Evolutionary conservation across 23 tunicate genomes (phyloP), one percentile per base, ranked within the genome.

Genomic region (Ciona savignyi): DNA sequence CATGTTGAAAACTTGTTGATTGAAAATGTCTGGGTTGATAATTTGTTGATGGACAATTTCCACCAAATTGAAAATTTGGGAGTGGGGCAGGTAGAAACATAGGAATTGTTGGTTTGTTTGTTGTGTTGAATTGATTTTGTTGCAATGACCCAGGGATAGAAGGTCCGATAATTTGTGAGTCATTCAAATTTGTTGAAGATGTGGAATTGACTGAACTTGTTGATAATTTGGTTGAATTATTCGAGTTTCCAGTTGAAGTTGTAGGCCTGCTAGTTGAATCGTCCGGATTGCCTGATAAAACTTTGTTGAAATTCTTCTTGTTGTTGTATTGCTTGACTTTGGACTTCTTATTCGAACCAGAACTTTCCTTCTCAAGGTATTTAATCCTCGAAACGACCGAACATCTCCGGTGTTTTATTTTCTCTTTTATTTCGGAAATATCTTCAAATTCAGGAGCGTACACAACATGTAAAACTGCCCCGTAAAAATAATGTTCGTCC

Each of bases 381-480:
- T 82, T 82, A 0, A 74, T 64, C 51, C 87, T 67, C 0, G 73
- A 25, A 28, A 70, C 63, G 19, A 83, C 82, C 3, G 89, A 76
- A 22, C 42, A 70, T 35, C 85, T 70, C 3, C 96, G 88, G 29
- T 68, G 66, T 11, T 27, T 33, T 25, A 89, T 84, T 74, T 89
- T 89, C 4, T 89, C 78, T 62, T 85, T 80, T 1, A 78, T 75
- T 2, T 89, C 96, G 3, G 51, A 67, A 3, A 74, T 42, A 27
- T 80, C 78, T 75, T 89, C 96, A 49, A 70, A 69, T 69, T 89
- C 96, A 0, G 96, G 96, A 6, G 89, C 96, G 78, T 89, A 89
- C 74, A 28, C 83, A 0, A 89, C 81, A 70, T 89, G 96, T 21
- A 89, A 62, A 78, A 78, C 74, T 19, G 80, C 74, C 22, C 96